A percentile compares a stretch with the other conserved stretches of the same genome.
Conservation (phyloP, 1,140 invertebrate species). For the Andricus grossulariae region DNA sequence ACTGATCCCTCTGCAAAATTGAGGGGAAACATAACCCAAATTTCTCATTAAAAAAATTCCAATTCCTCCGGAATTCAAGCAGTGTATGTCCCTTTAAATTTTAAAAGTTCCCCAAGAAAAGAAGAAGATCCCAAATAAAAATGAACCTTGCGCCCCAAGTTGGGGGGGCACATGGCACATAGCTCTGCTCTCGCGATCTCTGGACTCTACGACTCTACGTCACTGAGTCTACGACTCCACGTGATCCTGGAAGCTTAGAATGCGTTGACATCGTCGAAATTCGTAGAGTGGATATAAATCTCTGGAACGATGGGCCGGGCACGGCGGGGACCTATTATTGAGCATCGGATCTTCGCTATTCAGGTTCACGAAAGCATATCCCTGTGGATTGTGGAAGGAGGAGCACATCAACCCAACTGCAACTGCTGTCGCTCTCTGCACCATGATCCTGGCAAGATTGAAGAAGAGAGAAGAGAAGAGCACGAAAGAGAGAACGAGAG, state of each 20-base stretch:
- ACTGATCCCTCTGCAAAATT: no score
- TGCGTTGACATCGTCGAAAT: constrained; percentile 47
- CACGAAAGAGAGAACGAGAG: constrained; percentile 43
- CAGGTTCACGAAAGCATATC: constrained; percentile 64
- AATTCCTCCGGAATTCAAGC: background rate
- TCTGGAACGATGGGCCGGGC: constrained; percentile 56
- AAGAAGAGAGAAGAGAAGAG: constrained; percentile 32
- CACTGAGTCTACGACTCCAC: constrained; percentile 15
- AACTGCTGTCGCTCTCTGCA: constrained; percentile 35
- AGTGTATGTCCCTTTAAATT: constrained; percentile 10
- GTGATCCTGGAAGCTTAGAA: constrained; percentile 34
- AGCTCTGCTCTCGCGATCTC: background rate
- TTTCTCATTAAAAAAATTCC: no score
- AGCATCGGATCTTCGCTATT: constrained; percentile 58
- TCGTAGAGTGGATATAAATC: constrained; percentile 60
- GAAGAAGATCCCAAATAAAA: background rate
- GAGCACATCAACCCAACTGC: constrained; percentile 50
- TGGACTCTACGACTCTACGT: constrained; percentile 30
- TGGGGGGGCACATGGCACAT: background rate
- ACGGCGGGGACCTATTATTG: constrained; percentile 59
- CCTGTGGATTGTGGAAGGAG: constrained; percentile 50
- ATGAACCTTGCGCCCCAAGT: background rate
- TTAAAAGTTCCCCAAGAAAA: constrained; percentile 13
- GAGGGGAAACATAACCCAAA: no score
- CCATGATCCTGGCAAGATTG: constrained; percentile 34